These are phyloP conservation scores for Illadopsis cleaveri DNA, from an alignment of 2,113 vertebrate genomes.

Conservation along the genomic window DNA sequence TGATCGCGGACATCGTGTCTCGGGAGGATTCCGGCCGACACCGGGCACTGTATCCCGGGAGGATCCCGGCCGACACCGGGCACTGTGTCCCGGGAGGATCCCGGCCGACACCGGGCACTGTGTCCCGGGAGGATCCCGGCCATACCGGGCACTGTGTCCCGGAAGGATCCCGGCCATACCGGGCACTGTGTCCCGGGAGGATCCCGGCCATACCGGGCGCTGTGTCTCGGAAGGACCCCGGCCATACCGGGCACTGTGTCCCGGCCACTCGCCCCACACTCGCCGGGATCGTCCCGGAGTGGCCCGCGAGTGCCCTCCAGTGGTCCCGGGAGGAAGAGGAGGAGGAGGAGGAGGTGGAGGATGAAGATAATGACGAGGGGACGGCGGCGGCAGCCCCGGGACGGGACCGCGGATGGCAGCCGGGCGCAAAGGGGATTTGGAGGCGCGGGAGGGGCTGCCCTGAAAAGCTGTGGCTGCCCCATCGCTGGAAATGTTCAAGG, in stretches of 20 bases:
- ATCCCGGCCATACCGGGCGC: not conserved
- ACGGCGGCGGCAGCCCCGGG: not conserved
- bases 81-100: not conserved
- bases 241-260: not conserved
- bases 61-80: not conserved
- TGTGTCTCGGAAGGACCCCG: too few relatives aligned
- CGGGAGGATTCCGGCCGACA: too few relatives aligned
- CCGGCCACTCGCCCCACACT: too few relatives aligned
- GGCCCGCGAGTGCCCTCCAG: not conserved
- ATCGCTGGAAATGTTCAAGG: not conserved
- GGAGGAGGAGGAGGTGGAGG: not conserved
- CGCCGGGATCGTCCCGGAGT: not conserved
- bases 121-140: too few relatives aligned
- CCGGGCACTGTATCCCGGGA: not conserved
- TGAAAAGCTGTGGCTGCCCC: not conserved
- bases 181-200: not conserved
- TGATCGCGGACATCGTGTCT: too few relatives aligned
- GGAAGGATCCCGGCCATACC: not conserved
- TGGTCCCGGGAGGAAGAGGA: not conserved
- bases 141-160: not conserved
- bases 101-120: not conserved
- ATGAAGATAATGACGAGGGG: not conserved
- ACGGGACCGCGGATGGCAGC: not conserved
- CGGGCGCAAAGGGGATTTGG: rapidly evolving
- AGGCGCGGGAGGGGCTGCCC: not conserved